Percentiles rank a stretch among this genome's conserved stretches.
Evolutionary conservation across 2,113 vertebrate species (phyloP).

Genomic region (Cephalopholis sonnerati): DNA sequence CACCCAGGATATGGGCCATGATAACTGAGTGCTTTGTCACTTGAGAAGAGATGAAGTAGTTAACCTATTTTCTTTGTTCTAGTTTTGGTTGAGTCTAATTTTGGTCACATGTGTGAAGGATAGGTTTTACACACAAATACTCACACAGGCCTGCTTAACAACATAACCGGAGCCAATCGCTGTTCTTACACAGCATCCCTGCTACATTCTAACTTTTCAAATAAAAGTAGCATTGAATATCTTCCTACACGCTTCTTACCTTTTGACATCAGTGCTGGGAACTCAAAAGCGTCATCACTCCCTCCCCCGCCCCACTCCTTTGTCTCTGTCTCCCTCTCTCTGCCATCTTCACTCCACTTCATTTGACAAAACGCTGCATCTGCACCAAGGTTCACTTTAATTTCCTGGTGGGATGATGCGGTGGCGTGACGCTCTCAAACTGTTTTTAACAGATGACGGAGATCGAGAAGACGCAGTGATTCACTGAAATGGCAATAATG

Average conservation of each 20-base stretch:
- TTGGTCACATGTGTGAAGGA: constrained; percentile 1
- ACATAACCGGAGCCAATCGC: background rate
- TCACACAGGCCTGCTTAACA: background rate
- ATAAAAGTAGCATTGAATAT: background rate
- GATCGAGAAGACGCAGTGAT: background rate
- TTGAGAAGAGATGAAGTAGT: constrained; percentile 29
- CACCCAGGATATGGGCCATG: constrained; percentile 37
- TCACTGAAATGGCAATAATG: background rate
- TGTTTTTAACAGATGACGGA: constrained; percentile 6
- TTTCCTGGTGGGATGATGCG: constrained; percentile 23
- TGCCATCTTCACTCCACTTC: background rate
- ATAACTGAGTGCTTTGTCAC: constrained; percentile 38
- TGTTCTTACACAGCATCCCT: background rate
- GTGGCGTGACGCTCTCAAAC: background rate
- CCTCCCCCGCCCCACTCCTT: background rate
- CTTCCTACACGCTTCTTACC: background rate
- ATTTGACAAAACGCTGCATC: constrained; percentile 32
- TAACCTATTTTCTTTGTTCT: constrained; percentile 57
- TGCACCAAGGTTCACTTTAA: constrained; percentile 14
- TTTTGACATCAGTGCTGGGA: constrained; percentile 28
- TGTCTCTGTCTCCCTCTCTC: background rate
- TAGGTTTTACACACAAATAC: background rate
- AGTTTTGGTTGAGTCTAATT: constrained; percentile 47
- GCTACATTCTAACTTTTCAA: background rate
- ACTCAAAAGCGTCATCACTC: background rate